Percentiles rank a stretch among this genome's conserved stretches.
These are phyloP conservation scores for Acanthopleura granulata DNA, from an alignment of 2,888 invertebrate genomes.

Conservation along the genomic window DNA sequence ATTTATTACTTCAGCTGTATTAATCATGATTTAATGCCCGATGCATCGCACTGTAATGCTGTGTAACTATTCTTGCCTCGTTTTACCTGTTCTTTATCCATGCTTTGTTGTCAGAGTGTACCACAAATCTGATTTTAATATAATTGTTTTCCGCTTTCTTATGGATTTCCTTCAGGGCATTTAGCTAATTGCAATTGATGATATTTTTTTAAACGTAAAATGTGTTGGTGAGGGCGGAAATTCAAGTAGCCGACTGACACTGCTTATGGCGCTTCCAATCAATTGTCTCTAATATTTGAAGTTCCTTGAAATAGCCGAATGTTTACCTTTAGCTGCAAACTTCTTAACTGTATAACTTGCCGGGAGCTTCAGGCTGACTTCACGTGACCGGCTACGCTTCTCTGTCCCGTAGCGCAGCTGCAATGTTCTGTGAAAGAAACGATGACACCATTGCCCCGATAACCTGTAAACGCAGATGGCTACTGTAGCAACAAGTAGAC, in stretches of 20 bases:
- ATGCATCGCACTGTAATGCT: too few relatives aligned
- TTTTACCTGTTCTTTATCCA: background rate
- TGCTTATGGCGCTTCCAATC: background rate
- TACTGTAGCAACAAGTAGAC: too few relatives aligned
- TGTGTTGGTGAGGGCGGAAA: background rate
- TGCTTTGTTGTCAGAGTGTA: background rate
- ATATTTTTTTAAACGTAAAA: too few relatives aligned
- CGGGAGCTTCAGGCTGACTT: background rate
- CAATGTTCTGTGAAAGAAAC: too few relatives aligned
- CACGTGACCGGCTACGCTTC: background rate
- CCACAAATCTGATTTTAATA: too few relatives aligned
- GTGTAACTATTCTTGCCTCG: too few relatives aligned
- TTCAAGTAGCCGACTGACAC: background rate
- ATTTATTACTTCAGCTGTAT: background rate
- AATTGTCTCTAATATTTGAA: slow-evolving; percentile 8
- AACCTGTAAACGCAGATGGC: too few relatives aligned
- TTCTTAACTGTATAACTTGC: background rate
- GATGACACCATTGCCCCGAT: too few relatives aligned
- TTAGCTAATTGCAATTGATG: too few relatives aligned
- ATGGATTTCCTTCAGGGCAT: too few relatives aligned
- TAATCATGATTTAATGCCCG: background rate
- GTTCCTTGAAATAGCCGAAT: slow-evolving; percentile 1
- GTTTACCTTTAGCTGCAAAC: background rate
- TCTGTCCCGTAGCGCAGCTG: background rate
- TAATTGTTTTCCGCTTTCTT: too few relatives aligned